These are phyloP conservation scores for Nothobranchius furzeri DNA, from an alignment of 2,113 vertebrate genomes.

Conservation along the genomic window DNA sequence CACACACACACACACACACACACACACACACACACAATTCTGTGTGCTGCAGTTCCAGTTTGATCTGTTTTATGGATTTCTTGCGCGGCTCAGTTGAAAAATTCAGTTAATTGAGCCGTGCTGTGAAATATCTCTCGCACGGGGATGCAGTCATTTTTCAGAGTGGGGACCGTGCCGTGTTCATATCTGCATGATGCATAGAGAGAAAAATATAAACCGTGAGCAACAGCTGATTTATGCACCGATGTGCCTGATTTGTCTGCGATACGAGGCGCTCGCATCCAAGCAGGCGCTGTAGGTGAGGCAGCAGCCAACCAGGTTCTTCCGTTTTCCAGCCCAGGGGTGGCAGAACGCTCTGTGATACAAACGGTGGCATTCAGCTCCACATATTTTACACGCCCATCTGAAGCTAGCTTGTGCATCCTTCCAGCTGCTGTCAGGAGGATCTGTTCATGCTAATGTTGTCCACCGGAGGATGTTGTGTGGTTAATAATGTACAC, in stretches of 20 bases:
- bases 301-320: conserved; percentile 67
- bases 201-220: conserved; percentile 42
- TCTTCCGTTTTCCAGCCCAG: conserved; percentile 50
- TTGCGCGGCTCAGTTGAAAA: conserved; percentile 55
- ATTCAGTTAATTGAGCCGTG: conserved; percentile 66
- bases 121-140: conserved; percentile 63
- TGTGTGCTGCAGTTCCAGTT: conserved; percentile 42
- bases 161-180: conserved; percentile 39
- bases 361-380: conserved; percentile 55
- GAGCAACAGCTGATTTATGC: conserved; percentile 64
- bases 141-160: conserved; percentile 61
- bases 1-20: neutral
- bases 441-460: conserved; percentile 44
- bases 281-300: conserved; percentile 64
- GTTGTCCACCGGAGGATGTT: conserved; percentile 23
- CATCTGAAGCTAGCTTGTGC: conserved; percentile 28
- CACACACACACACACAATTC: neutral
- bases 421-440: conserved; percentile 32
- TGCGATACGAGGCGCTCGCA: conserved; percentile 31
- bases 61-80: conserved; percentile 68
- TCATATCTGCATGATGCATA: conserved; percentile 54
- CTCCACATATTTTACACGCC: conserved; percentile 36
- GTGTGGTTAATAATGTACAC: conserved; percentile 28
- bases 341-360: conserved; percentile 39
- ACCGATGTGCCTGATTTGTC: conserved; percentile 65